Evolutionary conservation across 2,888 invertebrate genomes (phyloP).

Genomic region (Allolobophora icterica): DNA sequence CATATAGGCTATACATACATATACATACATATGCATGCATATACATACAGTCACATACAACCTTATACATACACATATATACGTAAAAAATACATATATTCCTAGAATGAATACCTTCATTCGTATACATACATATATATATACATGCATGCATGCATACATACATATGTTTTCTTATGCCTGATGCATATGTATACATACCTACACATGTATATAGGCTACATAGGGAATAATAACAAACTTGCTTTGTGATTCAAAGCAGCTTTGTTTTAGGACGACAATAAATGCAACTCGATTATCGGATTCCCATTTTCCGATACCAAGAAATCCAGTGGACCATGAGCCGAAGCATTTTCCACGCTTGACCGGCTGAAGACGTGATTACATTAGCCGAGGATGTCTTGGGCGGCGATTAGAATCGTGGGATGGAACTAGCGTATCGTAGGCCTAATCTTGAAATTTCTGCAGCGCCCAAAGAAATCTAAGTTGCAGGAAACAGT

Average conservation of each 20-base stretch:
- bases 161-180: too few relatives aligned
- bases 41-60: too few relatives aligned
- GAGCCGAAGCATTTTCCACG: conserved; percentile 70
- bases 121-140: too few relatives aligned
- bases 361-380: background rate
- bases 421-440: background rate
- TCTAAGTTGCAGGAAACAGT: too few relatives aligned
- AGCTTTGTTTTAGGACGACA: background rate
- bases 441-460: background rate
- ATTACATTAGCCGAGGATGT: background rate
- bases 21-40: too few relatives aligned
- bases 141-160: too few relatives aligned
- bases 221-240: background rate
- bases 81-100: too few relatives aligned
- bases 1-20: too few relatives aligned
- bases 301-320: conserved; percentile 66
- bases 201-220: too few relatives aligned
- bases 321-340: conserved; percentile 74
- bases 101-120: background rate
- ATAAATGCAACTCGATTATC: background rate
- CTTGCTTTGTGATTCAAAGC: background rate
- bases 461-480: too few relatives aligned
- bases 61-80: too few relatives aligned
- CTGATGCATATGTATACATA: too few relatives aligned
- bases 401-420: background rate